Evolutionary conservation across 2,797 vertebrate genomes (phyloP).

Genomic region (Parauchenoglanis ngamensis): DNA sequence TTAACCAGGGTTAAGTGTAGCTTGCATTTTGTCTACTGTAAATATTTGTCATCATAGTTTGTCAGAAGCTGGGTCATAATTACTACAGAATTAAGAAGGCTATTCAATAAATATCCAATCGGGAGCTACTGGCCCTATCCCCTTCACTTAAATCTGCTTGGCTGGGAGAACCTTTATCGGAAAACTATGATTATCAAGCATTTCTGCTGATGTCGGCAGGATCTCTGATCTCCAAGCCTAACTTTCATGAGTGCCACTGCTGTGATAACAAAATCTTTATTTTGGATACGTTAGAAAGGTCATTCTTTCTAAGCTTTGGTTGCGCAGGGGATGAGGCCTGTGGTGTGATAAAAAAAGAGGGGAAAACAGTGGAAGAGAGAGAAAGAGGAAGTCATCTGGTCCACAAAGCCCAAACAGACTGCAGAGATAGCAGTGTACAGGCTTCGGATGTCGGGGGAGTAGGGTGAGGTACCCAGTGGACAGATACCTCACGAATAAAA

Average conservation of each 20-base stretch:
- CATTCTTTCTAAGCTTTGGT: constrained; percentile 6
- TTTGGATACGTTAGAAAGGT: constrained; percentile 10
- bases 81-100: background rate
- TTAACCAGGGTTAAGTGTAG: background rate
- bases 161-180: background rate
- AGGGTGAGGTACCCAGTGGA: constrained; percentile 37
- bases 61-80: background rate
- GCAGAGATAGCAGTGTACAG: constrained; percentile 49
- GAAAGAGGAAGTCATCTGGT: constrained; percentile 50
- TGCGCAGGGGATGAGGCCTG: background rate
- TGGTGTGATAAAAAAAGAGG: constrained; percentile 30
- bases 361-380: constrained; percentile 18
- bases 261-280: constrained; percentile 10
- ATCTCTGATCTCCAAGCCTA: constrained; percentile 8
- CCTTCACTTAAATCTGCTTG: background rate
- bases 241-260: constrained; percentile 10
- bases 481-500: constrained; percentile 73
- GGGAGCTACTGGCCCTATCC: no score
- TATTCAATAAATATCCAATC: no score
- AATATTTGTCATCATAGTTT: background rate
- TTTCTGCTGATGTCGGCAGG: constrained; percentile 6
- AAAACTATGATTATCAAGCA: background rate
- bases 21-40: background rate
- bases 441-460: constrained; percentile 44
- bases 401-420: constrained; percentile 40